These are phyloP conservation scores for Lethrus apterus DNA, from an alignment of 1,140 invertebrate genomes.

Conservation along the genomic window DNA sequence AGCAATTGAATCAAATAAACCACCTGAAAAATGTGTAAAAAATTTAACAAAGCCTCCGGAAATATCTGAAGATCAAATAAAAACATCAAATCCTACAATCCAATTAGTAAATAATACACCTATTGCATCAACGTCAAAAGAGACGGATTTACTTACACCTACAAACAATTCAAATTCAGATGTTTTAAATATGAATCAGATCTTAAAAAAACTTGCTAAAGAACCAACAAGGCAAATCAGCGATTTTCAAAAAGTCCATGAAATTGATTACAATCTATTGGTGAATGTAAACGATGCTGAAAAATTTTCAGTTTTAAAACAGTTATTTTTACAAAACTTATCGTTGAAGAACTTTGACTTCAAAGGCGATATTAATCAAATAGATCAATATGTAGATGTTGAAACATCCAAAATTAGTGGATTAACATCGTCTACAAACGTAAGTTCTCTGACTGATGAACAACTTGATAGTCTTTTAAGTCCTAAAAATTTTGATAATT, in stretches of 20 bases:
- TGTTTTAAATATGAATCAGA: background rate
- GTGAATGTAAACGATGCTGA: background rate
- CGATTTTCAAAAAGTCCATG: constrained; percentile 5
- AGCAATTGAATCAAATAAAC: background rate
- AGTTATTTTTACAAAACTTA: constrained; percentile 9
- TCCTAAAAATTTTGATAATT: constrained; percentile 10
- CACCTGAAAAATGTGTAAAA: background rate
- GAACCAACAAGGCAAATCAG: background rate
- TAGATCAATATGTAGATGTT: constrained; percentile 5
- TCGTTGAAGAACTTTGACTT: background rate
- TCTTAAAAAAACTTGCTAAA: constrained; percentile 6
- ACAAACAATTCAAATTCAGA: no score
- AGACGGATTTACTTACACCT: no score
- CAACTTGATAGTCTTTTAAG: background rate
- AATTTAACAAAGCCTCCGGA: no score
- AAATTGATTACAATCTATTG: constrained; percentile 1
- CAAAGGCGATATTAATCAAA: constrained; percentile 7
- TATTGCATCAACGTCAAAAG: no score
- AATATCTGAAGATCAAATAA: no score
- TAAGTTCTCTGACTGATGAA: constrained; percentile 1
- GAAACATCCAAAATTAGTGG: background rate
- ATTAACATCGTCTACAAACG: no score
- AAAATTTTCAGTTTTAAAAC: constrained; percentile 4
- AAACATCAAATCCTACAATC: no score
- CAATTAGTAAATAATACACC: no score